Conservation (phyloP, 1,140 invertebrate genomes). For the Drosophila sucinea region DNA sequence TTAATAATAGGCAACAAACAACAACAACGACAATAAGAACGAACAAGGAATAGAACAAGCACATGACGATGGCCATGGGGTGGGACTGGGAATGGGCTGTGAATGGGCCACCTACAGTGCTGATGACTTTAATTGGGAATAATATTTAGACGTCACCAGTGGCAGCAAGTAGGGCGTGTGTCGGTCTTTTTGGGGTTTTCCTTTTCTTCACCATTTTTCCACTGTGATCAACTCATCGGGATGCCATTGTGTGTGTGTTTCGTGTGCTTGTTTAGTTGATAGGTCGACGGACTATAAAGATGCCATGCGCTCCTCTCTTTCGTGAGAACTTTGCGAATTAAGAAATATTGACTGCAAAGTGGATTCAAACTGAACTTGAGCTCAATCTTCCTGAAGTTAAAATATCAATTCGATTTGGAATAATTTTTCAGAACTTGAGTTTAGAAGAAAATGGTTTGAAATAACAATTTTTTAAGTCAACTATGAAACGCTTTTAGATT, state of each 20-base stretch:
- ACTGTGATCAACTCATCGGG: constrained; percentile 10
- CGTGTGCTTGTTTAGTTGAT: constrained; percentile 22
- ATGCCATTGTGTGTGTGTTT: constrained; percentile 20
- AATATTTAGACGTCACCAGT: constrained; percentile 80
- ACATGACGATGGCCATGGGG: constrained; percentile 16
- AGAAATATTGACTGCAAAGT: constrained; percentile 15
- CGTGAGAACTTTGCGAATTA: constrained; percentile 54
- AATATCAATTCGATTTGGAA: too few relatives aligned
- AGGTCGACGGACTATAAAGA: constrained; percentile 6
- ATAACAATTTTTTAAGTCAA: too few relatives aligned
- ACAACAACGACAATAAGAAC: constrained; percentile 39
- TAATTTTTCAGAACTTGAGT: too few relatives aligned
- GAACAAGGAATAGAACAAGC: constrained; percentile 21
- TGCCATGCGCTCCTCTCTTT: not conserved
- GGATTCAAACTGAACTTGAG: not conserved
- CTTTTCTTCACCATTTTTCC: not conserved
- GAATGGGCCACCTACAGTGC: constrained; percentile 74
- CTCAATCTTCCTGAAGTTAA: not conserved
- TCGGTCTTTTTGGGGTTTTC: not conserved
- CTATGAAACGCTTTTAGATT: too few relatives aligned
- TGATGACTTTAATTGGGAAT: constrained; percentile 83
- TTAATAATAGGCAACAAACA: constrained; percentile 82
- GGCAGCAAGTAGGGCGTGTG: constrained; percentile 53
- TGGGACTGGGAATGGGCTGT: constrained; percentile 36
- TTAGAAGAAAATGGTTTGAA: too few relatives aligned